Evolutionary conservation across 2,888 invertebrate genomes (phyloP).

Genomic region (Brachyptera putata): DNA sequence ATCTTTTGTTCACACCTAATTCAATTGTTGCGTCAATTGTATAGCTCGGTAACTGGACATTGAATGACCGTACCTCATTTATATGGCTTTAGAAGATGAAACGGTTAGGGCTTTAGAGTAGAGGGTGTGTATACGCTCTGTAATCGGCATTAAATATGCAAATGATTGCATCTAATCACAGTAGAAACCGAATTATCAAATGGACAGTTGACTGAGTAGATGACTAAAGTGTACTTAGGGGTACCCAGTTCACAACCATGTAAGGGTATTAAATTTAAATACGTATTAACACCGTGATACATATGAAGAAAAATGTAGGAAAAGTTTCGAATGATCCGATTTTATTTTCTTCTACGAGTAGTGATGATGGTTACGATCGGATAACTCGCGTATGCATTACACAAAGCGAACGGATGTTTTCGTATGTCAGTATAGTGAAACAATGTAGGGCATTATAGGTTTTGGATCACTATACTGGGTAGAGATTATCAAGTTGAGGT

Average conservation of each 20-base stretch:
- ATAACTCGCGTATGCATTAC: too few species aligned
- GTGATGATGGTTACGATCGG: background rate
- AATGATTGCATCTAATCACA: constrained; percentile 17
- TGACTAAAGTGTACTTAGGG: constrained; percentile 4
- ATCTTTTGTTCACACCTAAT: constrained; percentile 18
- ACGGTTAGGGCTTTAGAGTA: background rate
- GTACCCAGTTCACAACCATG: constrained; percentile 8
- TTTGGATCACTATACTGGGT: background rate
- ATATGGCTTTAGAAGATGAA: constrained; percentile 17
- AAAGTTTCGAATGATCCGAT: background rate
- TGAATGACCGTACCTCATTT: constrained; percentile 12
- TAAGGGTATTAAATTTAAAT: constrained; percentile 19
- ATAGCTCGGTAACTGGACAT: background rate
- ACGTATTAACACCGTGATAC: background rate
- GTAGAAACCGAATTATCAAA: background rate
- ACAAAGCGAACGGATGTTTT: too few species aligned
- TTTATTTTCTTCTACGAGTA: background rate
- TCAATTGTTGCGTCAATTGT: constrained; percentile 4
- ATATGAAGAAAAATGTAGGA: constrained; percentile 8
- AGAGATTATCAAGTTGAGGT: too few species aligned
- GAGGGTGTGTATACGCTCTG: background rate
- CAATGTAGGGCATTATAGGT: background rate
- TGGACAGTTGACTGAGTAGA: constrained; percentile 18
- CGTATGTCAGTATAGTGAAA: too few species aligned
- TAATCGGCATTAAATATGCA: constrained; percentile 19